Evolutionary conservation across 2,888 invertebrate species (phyloP), one percentile per base, ranked within the genome.

Genomic region (Hemistola chrysoprasaria): DNA sequence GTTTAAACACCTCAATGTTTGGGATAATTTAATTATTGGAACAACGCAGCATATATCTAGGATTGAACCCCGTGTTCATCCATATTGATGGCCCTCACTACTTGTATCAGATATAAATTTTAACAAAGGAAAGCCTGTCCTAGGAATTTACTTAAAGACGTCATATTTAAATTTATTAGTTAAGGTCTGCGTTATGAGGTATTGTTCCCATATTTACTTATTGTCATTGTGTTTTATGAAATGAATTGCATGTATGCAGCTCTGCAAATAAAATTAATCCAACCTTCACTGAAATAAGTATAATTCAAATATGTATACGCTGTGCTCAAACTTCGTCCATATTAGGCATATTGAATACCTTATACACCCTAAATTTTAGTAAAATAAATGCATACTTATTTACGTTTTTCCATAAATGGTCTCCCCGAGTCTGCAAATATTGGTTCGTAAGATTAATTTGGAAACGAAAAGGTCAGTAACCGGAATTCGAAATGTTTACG

Each of bases 251-350:
- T 21, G 16, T 11, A 26, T 40, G 40, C 50, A 47, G 40, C 41
- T 50, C 33, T 39, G 8, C 26, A 47, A 50, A 50, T 36, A 47
- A 39, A 41, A 40, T 8, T 25, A 16, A 9, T n/a, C 21, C n/a
- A 26, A 31, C 16, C 20, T 31, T 32, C 30, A 22, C 1, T 8
- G 11, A 22, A 20, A 26, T 23, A 21, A n/a, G n/a, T n/a, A n/a
- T n/a, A n/a, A n/a, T n/a, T n/a, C n/a, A n/a, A n/a, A n/a, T n/a
- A n/a, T n/a, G n/a, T 29, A 20, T 28, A 21, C 22, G 24, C 10
- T 28, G 21, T 21, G 24, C 35, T 28, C 30, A 24, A 44, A 20
- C 32, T 32, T 42, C 25, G 36, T 25, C 22, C 29, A 21, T 10
- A 22, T 9, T 29, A 10, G 8, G 6, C 6, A 36, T 2, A 1